Evolutionary conservation across 2,888 invertebrate species (phyloP).

Genomic region (Tuta absoluta): DNA sequence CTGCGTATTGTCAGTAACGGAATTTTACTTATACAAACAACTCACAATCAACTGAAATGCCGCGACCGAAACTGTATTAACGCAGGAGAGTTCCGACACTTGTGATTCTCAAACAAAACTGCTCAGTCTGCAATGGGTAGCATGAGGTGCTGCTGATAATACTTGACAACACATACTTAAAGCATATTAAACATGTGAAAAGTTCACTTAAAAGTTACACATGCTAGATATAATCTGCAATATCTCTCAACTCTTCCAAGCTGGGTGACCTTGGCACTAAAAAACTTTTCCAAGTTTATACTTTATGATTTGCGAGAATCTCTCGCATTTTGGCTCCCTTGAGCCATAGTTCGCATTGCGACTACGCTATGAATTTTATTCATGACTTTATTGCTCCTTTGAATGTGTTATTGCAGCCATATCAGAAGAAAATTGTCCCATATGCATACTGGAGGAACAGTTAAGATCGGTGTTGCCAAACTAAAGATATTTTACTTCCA

Average conservation of each 20-base stretch:
- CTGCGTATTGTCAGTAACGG: no score
- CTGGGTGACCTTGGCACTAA: neutral
- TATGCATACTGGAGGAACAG: slow-evolving; percentile 11
- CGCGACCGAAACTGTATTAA: no score
- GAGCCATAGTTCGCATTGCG: slow-evolving; percentile 11
- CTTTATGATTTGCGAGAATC: neutral
- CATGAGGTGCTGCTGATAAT: no score
- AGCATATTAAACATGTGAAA: no score
- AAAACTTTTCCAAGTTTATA: neutral
- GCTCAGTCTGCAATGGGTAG: no score
- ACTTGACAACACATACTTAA: no score
- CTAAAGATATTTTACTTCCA: neutral
- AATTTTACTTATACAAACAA: no score
- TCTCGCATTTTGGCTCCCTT: slow-evolving; percentile 11
- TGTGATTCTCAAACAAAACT: no score
- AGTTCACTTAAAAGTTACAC: no score
- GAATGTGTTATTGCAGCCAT: slow-evolving; percentile 26
- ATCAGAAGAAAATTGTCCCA: slow-evolving; percentile 17
- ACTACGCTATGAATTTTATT: slow-evolving; percentile 28
- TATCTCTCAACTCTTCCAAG: neutral
- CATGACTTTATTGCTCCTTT: slow-evolving; percentile 23
- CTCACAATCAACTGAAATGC: no score
- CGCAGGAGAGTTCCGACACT: no score
- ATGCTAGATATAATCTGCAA: no score
- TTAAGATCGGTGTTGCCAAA: slow-evolving; percentile 10